Base-by-base conservation (phyloP, 2,113 vertebrate species). In the Corydoras maculifer region DNA sequence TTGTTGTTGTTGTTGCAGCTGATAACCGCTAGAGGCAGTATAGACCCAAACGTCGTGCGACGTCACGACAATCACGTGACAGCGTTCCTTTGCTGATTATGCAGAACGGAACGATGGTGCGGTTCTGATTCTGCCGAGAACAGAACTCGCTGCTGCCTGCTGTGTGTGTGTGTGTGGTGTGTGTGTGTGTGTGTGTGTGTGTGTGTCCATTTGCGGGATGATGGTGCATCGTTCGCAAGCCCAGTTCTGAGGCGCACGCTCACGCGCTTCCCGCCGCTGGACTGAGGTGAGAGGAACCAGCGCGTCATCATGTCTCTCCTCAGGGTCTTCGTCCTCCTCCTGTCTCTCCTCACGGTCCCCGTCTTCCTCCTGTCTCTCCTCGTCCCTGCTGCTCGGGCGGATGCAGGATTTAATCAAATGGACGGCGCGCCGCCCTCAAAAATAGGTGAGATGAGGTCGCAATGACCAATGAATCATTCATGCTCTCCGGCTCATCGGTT, bases 391-490 rank as follows among this genome's bases (percentile, higher is more conserved):
- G 69, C 69, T 9, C 31, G 70, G 1, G 85, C 81, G 74, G 84
- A 88, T 32, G 65, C 83, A 2, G 78, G 70, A 15, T 77, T 80
- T 54, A 65, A 74, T 14, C 82, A 81, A n/a, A 79, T 82, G 4
- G 90, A 90, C 73, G 88, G 86, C 66, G 78, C 84, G 49, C 90
- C 87, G 25, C 89, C 90, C 30, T 87, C 90, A 13, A 90, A 85
- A 79, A 91, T 91, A 78, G 90, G 90, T 73, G 76, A 14, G 69
- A n/a, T 67, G 9, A 43, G 25, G 8, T 30, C 9, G 12, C 31
- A 65, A 29, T 12, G 9, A 10, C 9, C 51, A 12, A 14, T 14
- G 13, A 10, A 53, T 10, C 13, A 10, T 53, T 53, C 13, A 10
- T 10, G 11, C 11, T 12, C 9, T 53, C 10, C 51, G 13, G 5